Evolutionary conservation across 2,113 vertebrate genomes (phyloP).

Genomic region (Takifugu flavidus): DNA sequence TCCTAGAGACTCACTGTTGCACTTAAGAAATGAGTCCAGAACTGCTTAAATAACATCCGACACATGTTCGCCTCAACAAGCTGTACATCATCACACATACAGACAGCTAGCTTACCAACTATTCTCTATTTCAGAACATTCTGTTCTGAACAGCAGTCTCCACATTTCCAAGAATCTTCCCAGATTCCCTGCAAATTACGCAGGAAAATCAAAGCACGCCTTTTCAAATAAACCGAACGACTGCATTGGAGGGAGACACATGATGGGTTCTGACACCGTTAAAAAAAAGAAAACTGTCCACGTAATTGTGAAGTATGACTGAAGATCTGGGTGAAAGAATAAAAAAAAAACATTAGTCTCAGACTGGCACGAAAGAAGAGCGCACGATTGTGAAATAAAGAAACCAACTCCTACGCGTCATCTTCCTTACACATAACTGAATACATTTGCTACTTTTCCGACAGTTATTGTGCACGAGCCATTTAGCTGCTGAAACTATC

Average conservation of each 20-base stretch:
- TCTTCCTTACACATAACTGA: neutral
- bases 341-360: neutral
- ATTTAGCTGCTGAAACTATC: too few relatives aligned
- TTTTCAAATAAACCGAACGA: neutral
- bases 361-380: too few relatives aligned
- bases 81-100: too few relatives aligned
- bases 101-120: too few relatives aligned
- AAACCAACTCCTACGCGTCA: neutral
- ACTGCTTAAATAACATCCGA: too few relatives aligned
- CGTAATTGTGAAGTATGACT: neutral
- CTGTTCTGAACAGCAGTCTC: too few relatives aligned
- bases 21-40: too few relatives aligned
- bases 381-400: neutral
- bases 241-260: neutral
- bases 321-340: neutral
- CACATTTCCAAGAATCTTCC: neutral
- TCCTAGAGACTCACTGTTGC: too few relatives aligned
- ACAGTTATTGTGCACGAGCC: neutral
- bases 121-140: too few relatives aligned
- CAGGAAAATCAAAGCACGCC: neutral
- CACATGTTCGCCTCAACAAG: too few relatives aligned
- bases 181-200: neutral
- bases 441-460: constrained; percentile 6
- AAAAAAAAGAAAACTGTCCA: neutral
- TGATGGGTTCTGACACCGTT: neutral